Conservation (phyloP, 2,888 invertebrate species). For the Chrysopilus asiliformis region DNA sequence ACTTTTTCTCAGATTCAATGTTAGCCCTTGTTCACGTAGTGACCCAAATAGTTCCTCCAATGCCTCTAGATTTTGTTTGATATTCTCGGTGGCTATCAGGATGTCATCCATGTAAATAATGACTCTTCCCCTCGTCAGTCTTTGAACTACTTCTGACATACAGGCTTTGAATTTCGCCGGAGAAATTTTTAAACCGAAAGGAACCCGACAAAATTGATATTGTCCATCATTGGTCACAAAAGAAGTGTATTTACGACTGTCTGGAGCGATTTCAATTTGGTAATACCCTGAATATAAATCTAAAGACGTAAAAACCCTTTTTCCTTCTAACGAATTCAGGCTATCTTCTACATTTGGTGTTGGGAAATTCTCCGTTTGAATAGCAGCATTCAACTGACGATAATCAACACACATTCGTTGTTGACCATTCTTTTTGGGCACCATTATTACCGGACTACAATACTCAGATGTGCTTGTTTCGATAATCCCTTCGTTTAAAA, state of each 20-base stretch:
- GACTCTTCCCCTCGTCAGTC: no score
- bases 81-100: constrained; percentile 13
- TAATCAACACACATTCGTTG: constrained; percentile 5
- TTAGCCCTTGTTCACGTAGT: constrained; percentile 19
- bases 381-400: constrained; percentile 1
- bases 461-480: constrained; percentile 1
- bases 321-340: neutral
- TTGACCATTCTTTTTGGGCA: neutral
- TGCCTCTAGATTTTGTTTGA: constrained; percentile 15
- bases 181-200: constrained; percentile 19
- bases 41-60: constrained; percentile 17
- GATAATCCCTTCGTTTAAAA: constrained; percentile 1
- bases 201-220: constrained; percentile 20
- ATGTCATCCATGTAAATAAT: constrained; percentile 19
- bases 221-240: constrained; percentile 20
- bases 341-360: constrained; percentile 19
- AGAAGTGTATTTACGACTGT: constrained; percentile 12
- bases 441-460: constrained; percentile 1
- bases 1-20: constrained; percentile 23
- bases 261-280: constrained; percentile 1
- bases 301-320: constrained; percentile 1
- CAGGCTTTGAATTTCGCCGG: constrained; percentile 19
- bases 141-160: constrained; percentile 8
- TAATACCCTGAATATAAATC: constrained; percentile 6
- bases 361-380: constrained; percentile 9